These are phyloP conservation scores for Rhineura floridana DNA, from an alignment of 2,113 vertebrate species.

Conservation along the genomic window DNA sequence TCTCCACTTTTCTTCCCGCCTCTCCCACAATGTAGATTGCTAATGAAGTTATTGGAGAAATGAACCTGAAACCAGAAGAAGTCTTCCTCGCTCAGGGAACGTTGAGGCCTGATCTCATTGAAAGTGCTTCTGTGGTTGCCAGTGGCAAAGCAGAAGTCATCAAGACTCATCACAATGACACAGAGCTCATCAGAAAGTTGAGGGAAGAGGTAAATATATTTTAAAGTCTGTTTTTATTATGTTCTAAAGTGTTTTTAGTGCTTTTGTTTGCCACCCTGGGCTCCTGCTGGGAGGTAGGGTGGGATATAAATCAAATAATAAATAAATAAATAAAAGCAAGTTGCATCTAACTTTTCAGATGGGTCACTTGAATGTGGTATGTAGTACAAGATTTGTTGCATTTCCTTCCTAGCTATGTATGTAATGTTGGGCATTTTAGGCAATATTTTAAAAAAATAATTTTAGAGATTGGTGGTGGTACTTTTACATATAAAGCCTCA, in stretches of 20 bases:
- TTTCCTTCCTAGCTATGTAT: background rate
- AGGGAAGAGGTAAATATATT: conserved; percentile 86
- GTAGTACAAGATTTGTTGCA: background rate
- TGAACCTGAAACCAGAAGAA: conserved; percentile 97
- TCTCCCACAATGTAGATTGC: conserved; percentile 82
- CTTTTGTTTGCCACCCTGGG: too few species aligned
- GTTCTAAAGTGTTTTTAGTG: background rate
- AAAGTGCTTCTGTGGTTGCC: conserved; percentile 93
- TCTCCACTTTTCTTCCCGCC: background rate
- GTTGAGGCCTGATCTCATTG: conserved; percentile 94
- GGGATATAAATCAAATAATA: too few species aligned
- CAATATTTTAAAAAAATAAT: background rate
- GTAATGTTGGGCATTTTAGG: background rate
- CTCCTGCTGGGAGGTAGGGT: too few species aligned
- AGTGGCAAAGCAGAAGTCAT: conserved; percentile 97
- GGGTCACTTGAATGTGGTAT: accelerated
- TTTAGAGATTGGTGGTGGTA: background rate
- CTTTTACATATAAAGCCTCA: background rate
- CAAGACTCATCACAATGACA: conserved; percentile 99
- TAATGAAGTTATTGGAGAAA: conserved; percentile 97
- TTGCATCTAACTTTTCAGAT: background rate
- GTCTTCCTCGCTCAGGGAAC: conserved; percentile 97
- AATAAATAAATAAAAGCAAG: too few species aligned
- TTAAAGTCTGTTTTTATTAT: too few species aligned
- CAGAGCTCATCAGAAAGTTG: conserved; percentile 95